phyloP scores from a whole-genome alignment of 2,113 vertebrate species.

The Tyto alba region DNA sequence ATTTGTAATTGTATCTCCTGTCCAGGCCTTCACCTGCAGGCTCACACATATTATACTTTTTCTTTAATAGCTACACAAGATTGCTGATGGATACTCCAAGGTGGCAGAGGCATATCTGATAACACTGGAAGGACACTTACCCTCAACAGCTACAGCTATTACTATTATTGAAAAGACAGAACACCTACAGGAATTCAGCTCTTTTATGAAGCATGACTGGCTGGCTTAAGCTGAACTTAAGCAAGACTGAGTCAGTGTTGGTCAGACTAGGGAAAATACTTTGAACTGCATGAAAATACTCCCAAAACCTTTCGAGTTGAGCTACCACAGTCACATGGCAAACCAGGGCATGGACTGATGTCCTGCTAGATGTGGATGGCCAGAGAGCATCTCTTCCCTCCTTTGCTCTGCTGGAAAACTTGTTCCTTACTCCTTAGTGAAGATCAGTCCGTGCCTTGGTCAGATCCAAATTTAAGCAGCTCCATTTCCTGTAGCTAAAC shows the following conservation, averaged over 20 bases:
- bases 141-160: not conserved
- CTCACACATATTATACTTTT: not conserved
- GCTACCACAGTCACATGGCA: not conserved
- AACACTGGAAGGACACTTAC: not conserved
- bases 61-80: not conserved
- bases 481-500: not conserved
- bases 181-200: not conserved
- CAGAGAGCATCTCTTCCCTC: not conserved
- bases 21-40: not conserved
- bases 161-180: not conserved
- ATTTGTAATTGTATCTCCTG: not conserved
- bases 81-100: not conserved
- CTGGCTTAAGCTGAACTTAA: not conserved
- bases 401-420: not conserved
- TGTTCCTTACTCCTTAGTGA: not conserved
- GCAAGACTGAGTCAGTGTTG: not conserved
- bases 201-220: not conserved
- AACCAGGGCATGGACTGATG: not conserved
- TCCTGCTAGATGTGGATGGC: not conserved
- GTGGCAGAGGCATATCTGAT: not conserved
- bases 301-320: not conserved
- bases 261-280: not conserved
- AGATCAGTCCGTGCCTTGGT: not conserved
- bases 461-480: not conserved
- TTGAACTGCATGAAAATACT: not conserved